phyloP scores from a whole-genome alignment of 2,888 invertebrate genomes.

The Listrodromus nycthemerus region DNA sequence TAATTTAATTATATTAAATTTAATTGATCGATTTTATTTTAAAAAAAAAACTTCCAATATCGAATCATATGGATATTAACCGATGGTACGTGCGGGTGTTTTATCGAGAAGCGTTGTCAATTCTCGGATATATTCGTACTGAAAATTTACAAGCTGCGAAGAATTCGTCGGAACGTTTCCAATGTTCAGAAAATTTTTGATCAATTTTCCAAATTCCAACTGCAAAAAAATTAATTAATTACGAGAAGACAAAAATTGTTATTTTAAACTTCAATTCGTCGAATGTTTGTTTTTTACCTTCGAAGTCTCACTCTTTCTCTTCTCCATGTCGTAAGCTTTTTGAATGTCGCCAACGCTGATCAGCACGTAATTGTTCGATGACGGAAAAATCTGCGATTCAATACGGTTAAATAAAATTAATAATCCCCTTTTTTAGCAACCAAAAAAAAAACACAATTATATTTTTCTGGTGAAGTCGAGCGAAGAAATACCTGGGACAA shows the following conservation, averaged over 20 bases:
- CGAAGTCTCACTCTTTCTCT: conserved; percentile 3
- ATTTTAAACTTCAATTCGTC: not conserved
- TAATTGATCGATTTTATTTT: not conserved
- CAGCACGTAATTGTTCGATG: not conserved
- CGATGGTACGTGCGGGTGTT: conserved; percentile 35
- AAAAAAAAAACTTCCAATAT: not conserved
- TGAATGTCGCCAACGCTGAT: conserved; percentile 6
- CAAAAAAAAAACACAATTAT: not conserved
- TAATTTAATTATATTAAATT: not conserved
- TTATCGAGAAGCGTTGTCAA: conserved; percentile 27
- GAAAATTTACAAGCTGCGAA: not conserved
- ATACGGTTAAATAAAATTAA: not conserved
- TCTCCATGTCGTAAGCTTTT: conserved; percentile 14
- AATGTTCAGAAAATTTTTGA: conserved; percentile 4
- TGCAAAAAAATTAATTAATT: not conserved
- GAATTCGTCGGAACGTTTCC: conserved; percentile 28
- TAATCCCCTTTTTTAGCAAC: too few relatives aligned
- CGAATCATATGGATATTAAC: conserved; percentile 20
- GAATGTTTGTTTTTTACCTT: not conserved
- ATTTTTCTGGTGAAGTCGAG: not conserved
- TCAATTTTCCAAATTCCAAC: conserved; percentile 3
- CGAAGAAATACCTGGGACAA: conserved; percentile 4
- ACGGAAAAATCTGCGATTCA: not conserved
- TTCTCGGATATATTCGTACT: conserved; percentile 30
- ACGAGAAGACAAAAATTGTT: too few relatives aligned